Conservation (phyloP, 2,888 invertebrate species). For the Tanytarsus gracilentus region DNA sequence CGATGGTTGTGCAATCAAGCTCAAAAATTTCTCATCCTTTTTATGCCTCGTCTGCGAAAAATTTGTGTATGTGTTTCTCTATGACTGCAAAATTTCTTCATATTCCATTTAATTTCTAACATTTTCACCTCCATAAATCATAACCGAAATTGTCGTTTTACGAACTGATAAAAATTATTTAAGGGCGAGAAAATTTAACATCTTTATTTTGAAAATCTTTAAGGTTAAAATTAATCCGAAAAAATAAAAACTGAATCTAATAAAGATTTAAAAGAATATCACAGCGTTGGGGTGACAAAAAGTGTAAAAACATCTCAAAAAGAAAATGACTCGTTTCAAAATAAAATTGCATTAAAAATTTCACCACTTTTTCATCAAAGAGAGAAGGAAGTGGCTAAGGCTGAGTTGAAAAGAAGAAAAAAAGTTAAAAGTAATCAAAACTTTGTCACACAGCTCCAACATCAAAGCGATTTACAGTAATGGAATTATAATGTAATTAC, state of each 20-base stretch:
- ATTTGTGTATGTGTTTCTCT: not conserved
- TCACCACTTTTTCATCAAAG: not conserved
- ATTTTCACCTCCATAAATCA: slow-evolving; percentile 19
- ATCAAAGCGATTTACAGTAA: slow-evolving; percentile 20
- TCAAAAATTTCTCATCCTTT: slow-evolving; percentile 9
- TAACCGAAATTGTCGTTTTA: slow-evolving; percentile 17
- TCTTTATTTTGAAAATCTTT: too few relatives aligned
- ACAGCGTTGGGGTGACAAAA: too few relatives aligned
- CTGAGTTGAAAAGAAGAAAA: not conserved
- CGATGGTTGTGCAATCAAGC: slow-evolving; percentile 15
- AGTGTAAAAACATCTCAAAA: too few relatives aligned
- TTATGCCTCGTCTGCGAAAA: slow-evolving; percentile 11
- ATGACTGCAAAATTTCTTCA: slow-evolving; percentile 2
- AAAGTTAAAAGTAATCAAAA: slow-evolving; percentile 19
- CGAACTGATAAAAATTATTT: slow-evolving; percentile 19
- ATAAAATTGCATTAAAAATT: slow-evolving; percentile 13
- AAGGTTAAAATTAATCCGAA: too few relatives aligned
- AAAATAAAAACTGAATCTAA: too few relatives aligned
- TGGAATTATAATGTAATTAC: slow-evolving; percentile 28
- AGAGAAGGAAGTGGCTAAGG: slow-evolving; percentile 14
- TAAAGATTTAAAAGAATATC: too few relatives aligned
- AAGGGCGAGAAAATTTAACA: too few relatives aligned
- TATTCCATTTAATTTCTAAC: slow-evolving; percentile 9
- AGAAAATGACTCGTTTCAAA: too few relatives aligned
- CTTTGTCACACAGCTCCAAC: slow-evolving; percentile 25